Conservation (phyloP, 2,797 vertebrate species). For the Acomys russatus region DNA sequence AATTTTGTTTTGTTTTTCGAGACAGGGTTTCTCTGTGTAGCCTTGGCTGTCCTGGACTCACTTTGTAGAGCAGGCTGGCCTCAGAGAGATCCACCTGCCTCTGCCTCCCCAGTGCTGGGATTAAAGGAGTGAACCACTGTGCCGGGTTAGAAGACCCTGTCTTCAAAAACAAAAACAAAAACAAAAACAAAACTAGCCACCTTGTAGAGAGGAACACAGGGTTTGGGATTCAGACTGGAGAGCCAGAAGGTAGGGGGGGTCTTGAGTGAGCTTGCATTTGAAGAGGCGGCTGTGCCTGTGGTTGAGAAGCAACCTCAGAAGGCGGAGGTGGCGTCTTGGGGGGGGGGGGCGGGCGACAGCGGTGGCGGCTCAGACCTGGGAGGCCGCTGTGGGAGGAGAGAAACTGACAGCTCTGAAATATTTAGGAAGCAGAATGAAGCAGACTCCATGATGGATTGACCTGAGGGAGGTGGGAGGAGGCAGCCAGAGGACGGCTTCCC, state of each 20-base stretch:
- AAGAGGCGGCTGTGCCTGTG: neutral
- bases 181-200: neutral
- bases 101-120: too few relatives aligned
- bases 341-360: neutral
- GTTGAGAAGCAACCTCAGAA: neutral
- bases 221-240: neutral
- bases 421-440: slow-evolving; percentile 45
- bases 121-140: too few relatives aligned
- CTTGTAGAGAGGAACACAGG: neutral
- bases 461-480: neutral
- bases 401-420: slow-evolving; percentile 59
- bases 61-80: too few relatives aligned
- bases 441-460: slow-evolving; percentile 5
- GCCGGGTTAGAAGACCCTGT: neutral
- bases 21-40: too few relatives aligned
- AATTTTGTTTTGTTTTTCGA: too few relatives aligned
- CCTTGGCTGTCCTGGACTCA: too few relatives aligned
- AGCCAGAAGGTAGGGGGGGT: neutral
- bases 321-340: neutral
- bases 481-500: neutral
- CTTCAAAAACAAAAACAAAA: neutral
- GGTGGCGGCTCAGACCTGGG: neutral
- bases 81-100: too few relatives aligned
- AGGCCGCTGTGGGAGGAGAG: neutral
- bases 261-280: neutral